These are phyloP conservation scores for Rotaria sp. DNA, from an alignment of 2,888 invertebrate genomes.

Conservation along the genomic window DNA sequence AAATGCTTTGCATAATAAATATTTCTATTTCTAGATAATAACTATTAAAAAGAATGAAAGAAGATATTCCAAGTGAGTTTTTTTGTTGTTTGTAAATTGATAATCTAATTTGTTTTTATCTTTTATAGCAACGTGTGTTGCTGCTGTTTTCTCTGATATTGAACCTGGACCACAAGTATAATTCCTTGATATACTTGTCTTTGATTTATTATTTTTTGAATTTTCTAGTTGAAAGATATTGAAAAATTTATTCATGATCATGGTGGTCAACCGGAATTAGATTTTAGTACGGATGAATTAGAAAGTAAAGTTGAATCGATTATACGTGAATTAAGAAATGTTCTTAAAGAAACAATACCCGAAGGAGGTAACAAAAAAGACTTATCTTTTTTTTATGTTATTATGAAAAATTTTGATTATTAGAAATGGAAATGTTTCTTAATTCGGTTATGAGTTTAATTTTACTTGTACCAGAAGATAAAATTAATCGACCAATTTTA, in stretches of 20 bases:
- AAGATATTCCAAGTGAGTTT: slow-evolving; percentile 19
- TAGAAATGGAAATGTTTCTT: slow-evolving; percentile 39
- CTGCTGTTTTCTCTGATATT: not conserved
- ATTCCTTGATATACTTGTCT: not conserved
- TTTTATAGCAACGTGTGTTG: not conserved
- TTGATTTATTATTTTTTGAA: not conserved
- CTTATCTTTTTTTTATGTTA: not conserved
- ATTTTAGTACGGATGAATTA: not conserved
- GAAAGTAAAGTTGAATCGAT: not conserved
- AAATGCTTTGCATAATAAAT: not conserved
- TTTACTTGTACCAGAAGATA: slow-evolving; percentile 31
- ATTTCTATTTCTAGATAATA: not conserved
- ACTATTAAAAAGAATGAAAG: not conserved
- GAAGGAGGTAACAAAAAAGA: slow-evolving; percentile 26
- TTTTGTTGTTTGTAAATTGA: too few relatives aligned
- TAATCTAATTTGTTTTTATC: too few relatives aligned
- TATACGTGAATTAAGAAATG: not conserved
- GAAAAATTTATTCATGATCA: slow-evolving; percentile 13
- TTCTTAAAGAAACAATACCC: slow-evolving; percentile 2
- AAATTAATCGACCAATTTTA: slow-evolving; percentile 8
- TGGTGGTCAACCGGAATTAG: not conserved
- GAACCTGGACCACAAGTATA: not conserved
- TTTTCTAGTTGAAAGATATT: slow-evolving; percentile 17
- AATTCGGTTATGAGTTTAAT: slow-evolving; percentile 38
- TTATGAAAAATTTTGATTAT: not conserved